Conservation (phyloP, 2,113 vertebrate species). For the Phylloscopus trochilus region DNA sequence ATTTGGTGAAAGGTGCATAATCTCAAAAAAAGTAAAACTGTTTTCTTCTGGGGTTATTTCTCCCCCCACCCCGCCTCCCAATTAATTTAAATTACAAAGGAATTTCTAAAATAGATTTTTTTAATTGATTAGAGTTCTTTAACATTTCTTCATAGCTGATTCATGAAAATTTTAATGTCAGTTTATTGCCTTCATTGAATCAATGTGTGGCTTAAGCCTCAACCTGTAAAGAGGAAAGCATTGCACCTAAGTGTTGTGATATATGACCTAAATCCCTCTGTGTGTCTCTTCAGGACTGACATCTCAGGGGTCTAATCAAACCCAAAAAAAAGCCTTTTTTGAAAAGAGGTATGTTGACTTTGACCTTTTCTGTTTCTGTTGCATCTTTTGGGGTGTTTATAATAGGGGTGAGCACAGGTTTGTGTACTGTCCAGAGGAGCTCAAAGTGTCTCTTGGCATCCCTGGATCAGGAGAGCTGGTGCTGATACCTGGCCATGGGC, state of each 20-base stretch:
- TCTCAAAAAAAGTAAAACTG: conserved; percentile 15
- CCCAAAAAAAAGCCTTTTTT: not conserved
- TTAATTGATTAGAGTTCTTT: not conserved
- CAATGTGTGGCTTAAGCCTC: not conserved
- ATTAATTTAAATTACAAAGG: not conserved
- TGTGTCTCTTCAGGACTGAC: not conserved
- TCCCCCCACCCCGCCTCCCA: accelerated
- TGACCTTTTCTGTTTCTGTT: not conserved
- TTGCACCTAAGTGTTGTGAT: accelerated
- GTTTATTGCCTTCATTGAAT: not conserved
- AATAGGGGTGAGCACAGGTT: accelerated
- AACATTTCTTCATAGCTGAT: not conserved
- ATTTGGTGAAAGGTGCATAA: conserved; percentile 37
- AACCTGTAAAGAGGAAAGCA: not conserved
- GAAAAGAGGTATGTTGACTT: not conserved
- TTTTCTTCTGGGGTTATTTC: not conserved
- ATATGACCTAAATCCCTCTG: not conserved
- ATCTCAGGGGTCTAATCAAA: not conserved
- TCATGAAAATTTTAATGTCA: not conserved
- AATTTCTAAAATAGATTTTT: not conserved
- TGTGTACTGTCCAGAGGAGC: accelerated
- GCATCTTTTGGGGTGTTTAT: not conserved
- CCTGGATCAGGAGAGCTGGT: not conserved
- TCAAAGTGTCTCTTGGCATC: not conserved
- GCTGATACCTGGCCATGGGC: not conserved